Evolutionary conservation across 2,888 invertebrate species (phyloP), one percentile per base, ranked within the genome.

Genomic region (Fabriciana adippe): DNA sequence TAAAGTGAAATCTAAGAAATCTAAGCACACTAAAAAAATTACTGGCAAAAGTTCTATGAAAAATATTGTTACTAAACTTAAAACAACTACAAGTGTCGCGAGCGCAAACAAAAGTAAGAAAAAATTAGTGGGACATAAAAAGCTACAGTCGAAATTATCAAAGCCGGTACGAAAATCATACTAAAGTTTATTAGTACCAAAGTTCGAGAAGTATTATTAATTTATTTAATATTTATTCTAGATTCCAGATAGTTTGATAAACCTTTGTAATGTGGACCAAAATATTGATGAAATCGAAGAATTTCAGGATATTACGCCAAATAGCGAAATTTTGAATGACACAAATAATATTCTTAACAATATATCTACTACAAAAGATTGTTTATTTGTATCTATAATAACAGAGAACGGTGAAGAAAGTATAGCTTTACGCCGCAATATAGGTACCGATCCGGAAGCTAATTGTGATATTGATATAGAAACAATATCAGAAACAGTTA

Each of bases 231-330:
- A n/a, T 63, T 55, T 53, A 55, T 81, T 82, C 68, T 71, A 91
- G 90, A 89, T 90, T 76, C 86, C 89, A 35, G 78, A 76, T 72
- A 87, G 80, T 74, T 75, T 88, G 41, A 82, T 85, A 55, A 79
- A 84, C 67, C 72, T 89, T 14, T 85, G 85, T 72, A 73, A 83
- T 18, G 78, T 81, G 70, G 80, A 41, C 11, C 35, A 41, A 41
- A 41, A 41, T 6, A 35, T 6, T 35, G 35, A 80, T 55, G 55
- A 41, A 67, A 76, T 72, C 69, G 69, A 41, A 56, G 67, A 64
- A 15, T n/a, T 60, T 13, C 50, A 73, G 26, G 57, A 67, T 55
- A 67, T 61, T 14, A 56, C 47, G 56, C 55, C 14, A 26, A 63
- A 26, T 48, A 31, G 6, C 6, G 35, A 6, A 35, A 35, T 65